phyloP scores from a whole-genome alignment of 2,888 invertebrate species.

The Tribolium freemani region DNA sequence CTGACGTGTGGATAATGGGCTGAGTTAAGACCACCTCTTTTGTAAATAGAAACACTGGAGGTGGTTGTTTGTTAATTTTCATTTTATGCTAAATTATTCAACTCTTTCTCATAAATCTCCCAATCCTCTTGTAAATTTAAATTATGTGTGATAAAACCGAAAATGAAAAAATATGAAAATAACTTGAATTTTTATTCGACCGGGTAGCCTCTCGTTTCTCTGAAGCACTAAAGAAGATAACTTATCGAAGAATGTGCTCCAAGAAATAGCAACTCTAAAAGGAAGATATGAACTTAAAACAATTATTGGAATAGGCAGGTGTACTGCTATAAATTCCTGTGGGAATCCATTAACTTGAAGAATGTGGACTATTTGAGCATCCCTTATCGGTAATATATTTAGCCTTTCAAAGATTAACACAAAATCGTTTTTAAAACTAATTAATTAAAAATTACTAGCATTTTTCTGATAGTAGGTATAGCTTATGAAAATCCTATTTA shows the following conservation, averaged over 20 bases:
- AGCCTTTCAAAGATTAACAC: not conserved
- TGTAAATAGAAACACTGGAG: not conserved
- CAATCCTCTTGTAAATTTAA: constrained; percentile 6
- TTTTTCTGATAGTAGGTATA: not conserved
- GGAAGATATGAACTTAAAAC: constrained; percentile 25
- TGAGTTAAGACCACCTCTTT: not conserved
- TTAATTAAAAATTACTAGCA: constrained; percentile 33
- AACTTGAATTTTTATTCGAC: not conserved
- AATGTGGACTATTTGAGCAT: constrained; percentile 22
- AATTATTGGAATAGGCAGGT: constrained; percentile 31
- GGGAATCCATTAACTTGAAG: constrained; percentile 27
- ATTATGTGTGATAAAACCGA: not conserved
- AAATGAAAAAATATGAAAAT: not conserved
- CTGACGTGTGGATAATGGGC: not conserved
- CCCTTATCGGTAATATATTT: constrained; percentile 8
- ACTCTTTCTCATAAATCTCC: not conserved
- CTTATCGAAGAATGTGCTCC: constrained; percentile 24
- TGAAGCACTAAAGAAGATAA: constrained; percentile 17
- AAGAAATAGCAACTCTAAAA: constrained; percentile 22
- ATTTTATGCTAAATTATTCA: not conserved
- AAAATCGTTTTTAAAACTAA: constrained; percentile 19
- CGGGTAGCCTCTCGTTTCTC: not conserved
- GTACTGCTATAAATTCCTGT: constrained; percentile 19
- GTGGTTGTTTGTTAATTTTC: not conserved
- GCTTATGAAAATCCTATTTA: not conserved